Evolutionary conservation across 2,113 vertebrate genomes (phyloP).

Genomic region (Etia nguti): DNA sequence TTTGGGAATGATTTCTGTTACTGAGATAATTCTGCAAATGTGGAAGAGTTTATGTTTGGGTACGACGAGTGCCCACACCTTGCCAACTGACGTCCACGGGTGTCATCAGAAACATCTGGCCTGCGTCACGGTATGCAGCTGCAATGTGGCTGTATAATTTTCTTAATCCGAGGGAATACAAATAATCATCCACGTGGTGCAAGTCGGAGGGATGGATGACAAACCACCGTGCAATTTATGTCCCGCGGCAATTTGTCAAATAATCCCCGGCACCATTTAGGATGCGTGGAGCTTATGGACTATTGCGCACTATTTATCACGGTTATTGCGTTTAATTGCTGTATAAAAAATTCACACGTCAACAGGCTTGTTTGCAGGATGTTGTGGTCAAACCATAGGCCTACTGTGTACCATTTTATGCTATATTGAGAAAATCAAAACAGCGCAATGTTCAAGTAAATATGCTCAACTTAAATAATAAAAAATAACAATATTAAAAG

Average conservation of each 20-base stretch:
- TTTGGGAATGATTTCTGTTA: neutral
- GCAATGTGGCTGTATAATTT: constrained; percentile 22
- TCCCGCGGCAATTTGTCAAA: neutral
- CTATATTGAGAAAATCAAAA: neutral
- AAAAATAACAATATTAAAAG: neutral
- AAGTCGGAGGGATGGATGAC: neutral
- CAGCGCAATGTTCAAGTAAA: neutral
- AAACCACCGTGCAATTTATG: neutral
- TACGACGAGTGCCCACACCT: neutral
- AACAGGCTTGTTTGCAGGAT: neutral
- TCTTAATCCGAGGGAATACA: constrained; percentile 22
- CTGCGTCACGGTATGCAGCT: constrained; percentile 29
- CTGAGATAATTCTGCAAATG: neutral
- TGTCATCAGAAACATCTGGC: constrained; percentile 52
- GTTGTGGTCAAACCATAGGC: neutral
- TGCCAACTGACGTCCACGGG: constrained; percentile 26
- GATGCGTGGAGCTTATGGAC: neutral
- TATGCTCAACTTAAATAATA: neutral
- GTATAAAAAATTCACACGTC: neutral
- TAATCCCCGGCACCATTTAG: neutral
- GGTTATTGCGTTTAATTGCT: neutral
- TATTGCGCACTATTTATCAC: neutral
- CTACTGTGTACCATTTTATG: neutral
- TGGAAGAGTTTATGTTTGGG: constrained; percentile 1
- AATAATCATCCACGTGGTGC: constrained; percentile 19